Evolutionary conservation across 2,113 vertebrate genomes (phyloP).

Genomic region (Thamnaconus septentrionalis): DNA sequence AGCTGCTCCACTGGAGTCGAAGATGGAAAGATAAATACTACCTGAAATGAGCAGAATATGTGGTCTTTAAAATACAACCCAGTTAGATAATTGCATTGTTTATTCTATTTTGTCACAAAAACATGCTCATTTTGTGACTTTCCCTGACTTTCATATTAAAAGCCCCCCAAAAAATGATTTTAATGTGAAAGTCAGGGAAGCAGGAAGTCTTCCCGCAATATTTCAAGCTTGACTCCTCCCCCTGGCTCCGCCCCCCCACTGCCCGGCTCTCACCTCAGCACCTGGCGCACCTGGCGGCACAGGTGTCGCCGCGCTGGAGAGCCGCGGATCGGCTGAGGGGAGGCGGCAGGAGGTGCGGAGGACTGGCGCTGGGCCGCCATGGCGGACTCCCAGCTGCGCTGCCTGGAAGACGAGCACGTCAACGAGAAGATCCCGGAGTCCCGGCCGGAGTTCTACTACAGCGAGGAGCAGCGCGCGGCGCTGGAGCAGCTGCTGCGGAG

Average conservation of each 20-base stretch:
- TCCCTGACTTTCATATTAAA: too few species aligned
- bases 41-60: too few species aligned
- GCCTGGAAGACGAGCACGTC: slow-evolving; percentile 87
- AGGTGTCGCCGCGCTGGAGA: slow-evolving; percentile 34
- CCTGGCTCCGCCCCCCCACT: slow-evolving; percentile 37
- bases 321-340: background rate
- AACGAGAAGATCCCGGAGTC: slow-evolving; percentile 85
- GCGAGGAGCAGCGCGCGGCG: slow-evolving; percentile 89
- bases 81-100: too few species aligned
- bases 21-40: too few species aligned
- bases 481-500: slow-evolving; percentile 82
- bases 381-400: slow-evolving; percentile 90
- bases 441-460: slow-evolving; percentile 90
- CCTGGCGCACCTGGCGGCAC: slow-evolving; percentile 34
- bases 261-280: slow-evolving; percentile 34
- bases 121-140: too few species aligned
- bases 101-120: too few species aligned
- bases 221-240: background rate
- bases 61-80: too few species aligned
- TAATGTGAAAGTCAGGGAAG: background rate
- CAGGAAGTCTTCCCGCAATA: background rate
- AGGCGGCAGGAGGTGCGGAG: background rate
- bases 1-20: too few species aligned
- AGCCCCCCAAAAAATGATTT: too few species aligned
- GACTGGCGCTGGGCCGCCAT: slow-evolving; percentile 59